Evolutionary conservation across 64 coral and sea anemone species (phyloP).

Genomic region (Stylophora pistillata): DNA sequence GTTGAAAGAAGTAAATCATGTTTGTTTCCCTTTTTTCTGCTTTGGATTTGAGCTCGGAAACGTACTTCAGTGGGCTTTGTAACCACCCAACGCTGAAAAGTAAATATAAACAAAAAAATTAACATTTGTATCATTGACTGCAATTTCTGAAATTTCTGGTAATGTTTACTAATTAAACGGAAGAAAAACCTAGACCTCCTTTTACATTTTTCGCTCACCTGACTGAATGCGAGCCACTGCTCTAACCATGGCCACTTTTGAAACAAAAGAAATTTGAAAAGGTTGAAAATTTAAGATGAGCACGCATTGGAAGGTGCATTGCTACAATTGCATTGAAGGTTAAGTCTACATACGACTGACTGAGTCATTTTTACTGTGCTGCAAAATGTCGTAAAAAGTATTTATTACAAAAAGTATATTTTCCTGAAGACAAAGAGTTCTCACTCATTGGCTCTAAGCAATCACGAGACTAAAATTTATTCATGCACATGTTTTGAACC

Average conservation of each 20-base stretch:
- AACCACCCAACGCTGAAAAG: constrained; percentile 14
- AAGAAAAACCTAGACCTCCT: too few relatives aligned
- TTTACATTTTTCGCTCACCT: neutral
- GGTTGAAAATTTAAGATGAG: neutral
- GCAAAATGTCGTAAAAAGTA: too few relatives aligned
- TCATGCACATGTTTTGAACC: too few relatives aligned
- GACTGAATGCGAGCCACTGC: constrained; percentile 38
- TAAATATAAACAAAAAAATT: neutral
- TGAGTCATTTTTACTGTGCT: too few relatives aligned
- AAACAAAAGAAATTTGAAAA: neutral
- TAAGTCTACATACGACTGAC: too few relatives aligned
- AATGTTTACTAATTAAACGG: neutral
- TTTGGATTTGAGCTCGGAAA: constrained; percentile 11
- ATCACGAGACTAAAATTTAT: too few relatives aligned
- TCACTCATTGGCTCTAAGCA: too few relatives aligned
- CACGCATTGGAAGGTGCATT: neutral
- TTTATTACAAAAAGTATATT: too few relatives aligned
- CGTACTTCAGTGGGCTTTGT: neutral
- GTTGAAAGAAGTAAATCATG: constrained; percentile 30
- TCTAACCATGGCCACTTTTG: neutral
- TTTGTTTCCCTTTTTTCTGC: constrained; percentile 3
- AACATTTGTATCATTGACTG: too few relatives aligned
- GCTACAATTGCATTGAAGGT: neutral
- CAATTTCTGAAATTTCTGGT: too few relatives aligned
- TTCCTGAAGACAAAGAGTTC: too few relatives aligned